Conservation (phyloP, 2,113 vertebrate species). For the Pollimyrus isidori region DNA sequence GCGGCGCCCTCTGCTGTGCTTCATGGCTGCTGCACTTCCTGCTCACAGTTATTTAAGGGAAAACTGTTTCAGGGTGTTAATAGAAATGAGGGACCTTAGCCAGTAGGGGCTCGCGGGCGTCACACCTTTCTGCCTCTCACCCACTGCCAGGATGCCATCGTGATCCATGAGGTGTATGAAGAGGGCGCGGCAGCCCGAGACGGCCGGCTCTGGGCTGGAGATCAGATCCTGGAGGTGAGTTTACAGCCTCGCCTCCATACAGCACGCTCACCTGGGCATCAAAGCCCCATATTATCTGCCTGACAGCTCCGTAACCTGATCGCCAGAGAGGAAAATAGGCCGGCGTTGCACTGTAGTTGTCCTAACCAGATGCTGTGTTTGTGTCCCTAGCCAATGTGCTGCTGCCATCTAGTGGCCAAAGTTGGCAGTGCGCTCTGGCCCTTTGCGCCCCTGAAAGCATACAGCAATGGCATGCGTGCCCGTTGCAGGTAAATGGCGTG, state of each 20-base stretch:
- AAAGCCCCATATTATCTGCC: not conserved
- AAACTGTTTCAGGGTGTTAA: not conserved
- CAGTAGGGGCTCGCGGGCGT: not conserved
- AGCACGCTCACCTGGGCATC: not conserved
- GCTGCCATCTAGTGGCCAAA: not conserved
- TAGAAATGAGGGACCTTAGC: not conserved
- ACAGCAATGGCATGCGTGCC: not conserved
- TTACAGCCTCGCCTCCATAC: not conserved
- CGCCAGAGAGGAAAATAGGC: not conserved
- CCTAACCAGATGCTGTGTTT: not conserved
- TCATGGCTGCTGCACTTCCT: not conserved
- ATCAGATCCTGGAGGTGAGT: slow-evolving; percentile 88
- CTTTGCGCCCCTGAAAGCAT: not conserved
- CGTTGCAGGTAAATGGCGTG: slow-evolving; percentile 77
- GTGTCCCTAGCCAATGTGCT: not conserved
- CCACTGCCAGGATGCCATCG: slow-evolving; percentile 75
- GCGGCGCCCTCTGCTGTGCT: not conserved
- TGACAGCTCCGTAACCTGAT: slow-evolving; percentile 7
- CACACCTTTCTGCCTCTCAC: not conserved
- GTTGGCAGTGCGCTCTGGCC: not conserved
- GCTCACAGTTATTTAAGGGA: not conserved
- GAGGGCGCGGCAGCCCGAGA: slow-evolving; percentile 93
- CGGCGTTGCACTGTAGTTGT: not conserved
- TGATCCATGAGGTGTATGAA: slow-evolving; percentile 96
- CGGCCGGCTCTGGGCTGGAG: slow-evolving; percentile 86